Evolutionary conservation across 2,113 vertebrate species (phyloP).

Genomic region (Planiliza haematocheilus): DNA sequence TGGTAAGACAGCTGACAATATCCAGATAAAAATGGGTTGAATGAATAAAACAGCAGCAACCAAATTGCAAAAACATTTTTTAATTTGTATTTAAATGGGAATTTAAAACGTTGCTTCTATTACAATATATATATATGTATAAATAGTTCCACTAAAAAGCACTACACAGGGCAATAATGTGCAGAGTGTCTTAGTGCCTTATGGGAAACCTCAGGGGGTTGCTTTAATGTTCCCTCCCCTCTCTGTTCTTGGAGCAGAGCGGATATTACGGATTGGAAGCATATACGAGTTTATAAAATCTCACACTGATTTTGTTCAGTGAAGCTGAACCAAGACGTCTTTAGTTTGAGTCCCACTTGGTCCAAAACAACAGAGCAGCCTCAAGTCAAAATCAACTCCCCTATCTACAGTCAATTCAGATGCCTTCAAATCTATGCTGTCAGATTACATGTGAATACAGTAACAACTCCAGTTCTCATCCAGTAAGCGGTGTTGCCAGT

Average conservation of each 20-base stretch:
- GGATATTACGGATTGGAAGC: slow-evolving; percentile 81
- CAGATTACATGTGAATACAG: neutral
- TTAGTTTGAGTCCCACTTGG: neutral
- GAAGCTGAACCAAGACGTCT: slow-evolving; percentile 42
- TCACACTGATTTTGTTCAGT: slow-evolving; percentile 68
- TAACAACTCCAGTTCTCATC: neutral
- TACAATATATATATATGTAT: slow-evolving; percentile 3
- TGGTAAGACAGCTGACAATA: slow-evolving; percentile 1
- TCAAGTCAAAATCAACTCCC: slow-evolving; percentile 4
- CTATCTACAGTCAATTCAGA: neutral
- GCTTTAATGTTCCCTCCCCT: slow-evolving; percentile 71
- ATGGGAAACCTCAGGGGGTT: slow-evolving; percentile 64
- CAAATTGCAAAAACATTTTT: slow-evolving; percentile 26
- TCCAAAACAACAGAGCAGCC: slow-evolving; percentile 18
- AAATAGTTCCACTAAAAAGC: slow-evolving; percentile 37
- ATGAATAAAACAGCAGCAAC: slow-evolving; percentile 38
- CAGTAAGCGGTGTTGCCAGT: neutral
- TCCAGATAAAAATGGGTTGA: slow-evolving; percentile 17
- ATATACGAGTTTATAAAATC: slow-evolving; percentile 74
- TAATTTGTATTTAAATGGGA: slow-evolving; percentile 26
- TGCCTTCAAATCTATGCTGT: neutral
- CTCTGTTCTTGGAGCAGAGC: slow-evolving; percentile 53
- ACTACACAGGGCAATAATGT: slow-evolving; percentile 51
- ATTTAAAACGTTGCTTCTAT: slow-evolving; percentile 8
- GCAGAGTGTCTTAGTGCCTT: slow-evolving; percentile 37